Percentiles rank a stretch among this genome's conserved stretches.
These are phyloP conservation scores for Oligia fasciuncula DNA, from an alignment of 2,888 invertebrate species.

Conservation along the genomic window DNA sequence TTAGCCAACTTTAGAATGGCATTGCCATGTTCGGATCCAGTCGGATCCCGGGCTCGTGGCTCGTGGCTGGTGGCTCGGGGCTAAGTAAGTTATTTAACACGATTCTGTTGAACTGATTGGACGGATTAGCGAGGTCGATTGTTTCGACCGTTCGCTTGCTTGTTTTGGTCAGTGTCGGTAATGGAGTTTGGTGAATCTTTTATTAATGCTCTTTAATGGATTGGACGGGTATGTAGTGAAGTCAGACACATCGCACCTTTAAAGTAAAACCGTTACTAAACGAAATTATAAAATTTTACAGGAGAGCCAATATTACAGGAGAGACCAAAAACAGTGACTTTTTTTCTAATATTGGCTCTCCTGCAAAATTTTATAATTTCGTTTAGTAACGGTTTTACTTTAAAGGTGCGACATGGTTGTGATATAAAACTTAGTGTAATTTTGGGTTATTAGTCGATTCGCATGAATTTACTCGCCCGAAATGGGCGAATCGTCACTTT, in stretches of 20 bases:
- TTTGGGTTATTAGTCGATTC: neutral
- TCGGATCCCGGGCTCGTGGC: slow-evolving; percentile 44
- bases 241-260: neutral
- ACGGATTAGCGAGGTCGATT: slow-evolving; percentile 54
- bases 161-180: neutral
- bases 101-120: slow-evolving; percentile 59
- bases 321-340: no score
- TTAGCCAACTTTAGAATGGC: slow-evolving; percentile 69
- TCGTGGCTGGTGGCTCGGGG: slow-evolving; percentile 23
- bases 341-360: no score
- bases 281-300: no score
- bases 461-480: neutral
- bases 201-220: neutral
- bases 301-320: no score
- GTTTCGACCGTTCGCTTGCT: slow-evolving; percentile 24
- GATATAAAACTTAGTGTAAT: neutral
- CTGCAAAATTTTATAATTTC: no score
- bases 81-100: slow-evolving; percentile 60
- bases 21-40: slow-evolving; percentile 63
- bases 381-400: no score
- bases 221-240: neutral
- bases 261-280: no score
- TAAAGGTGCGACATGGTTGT: neutral
- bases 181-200: slow-evolving; percentile 10
- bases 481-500: neutral